These are phyloP conservation scores for Trinectes maculatus DNA, from an alignment of 2,113 vertebrate genomes.

Conservation along the genomic window DNA sequence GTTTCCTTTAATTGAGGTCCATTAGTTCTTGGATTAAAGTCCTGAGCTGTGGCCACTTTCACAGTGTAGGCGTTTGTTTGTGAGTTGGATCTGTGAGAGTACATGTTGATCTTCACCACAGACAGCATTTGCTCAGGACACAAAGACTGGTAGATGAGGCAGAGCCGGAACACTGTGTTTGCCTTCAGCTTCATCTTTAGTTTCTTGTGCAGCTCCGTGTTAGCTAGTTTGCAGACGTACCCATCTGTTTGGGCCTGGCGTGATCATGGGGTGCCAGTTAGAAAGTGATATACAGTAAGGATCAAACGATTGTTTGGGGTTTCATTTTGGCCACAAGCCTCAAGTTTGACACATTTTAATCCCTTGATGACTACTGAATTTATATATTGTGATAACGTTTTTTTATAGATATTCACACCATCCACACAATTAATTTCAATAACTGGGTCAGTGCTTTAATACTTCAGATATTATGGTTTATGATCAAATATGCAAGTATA, in stretches of 20 bases:
- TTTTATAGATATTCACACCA: too few relatives aligned
- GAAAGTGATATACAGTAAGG: too few relatives aligned
- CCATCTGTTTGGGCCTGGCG: background rate
- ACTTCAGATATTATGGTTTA: background rate
- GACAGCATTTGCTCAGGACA: background rate
- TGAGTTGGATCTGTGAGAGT: background rate
- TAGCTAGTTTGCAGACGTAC: background rate
- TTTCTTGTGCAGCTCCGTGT: background rate
- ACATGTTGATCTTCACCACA: slow-evolving; percentile 4
- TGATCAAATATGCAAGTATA: background rate
- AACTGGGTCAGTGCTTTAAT: too few relatives aligned
- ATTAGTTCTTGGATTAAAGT: background rate
- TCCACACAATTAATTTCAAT: too few relatives aligned
- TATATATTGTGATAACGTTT: too few relatives aligned
- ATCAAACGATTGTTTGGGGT: background rate
- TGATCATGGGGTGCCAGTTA: too few relatives aligned
- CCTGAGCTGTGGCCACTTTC: background rate
- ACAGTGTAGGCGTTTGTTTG: background rate
- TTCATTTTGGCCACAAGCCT: background rate
- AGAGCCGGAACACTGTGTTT: background rate
- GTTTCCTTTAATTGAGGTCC: background rate
- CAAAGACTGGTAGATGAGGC: background rate
- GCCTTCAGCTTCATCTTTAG: background rate
- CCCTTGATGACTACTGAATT: too few relatives aligned
- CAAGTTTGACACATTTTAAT: too few relatives aligned